Conservation (phyloP, 2,888 invertebrate species). For the Lycophotia porphyrea region DNA sequence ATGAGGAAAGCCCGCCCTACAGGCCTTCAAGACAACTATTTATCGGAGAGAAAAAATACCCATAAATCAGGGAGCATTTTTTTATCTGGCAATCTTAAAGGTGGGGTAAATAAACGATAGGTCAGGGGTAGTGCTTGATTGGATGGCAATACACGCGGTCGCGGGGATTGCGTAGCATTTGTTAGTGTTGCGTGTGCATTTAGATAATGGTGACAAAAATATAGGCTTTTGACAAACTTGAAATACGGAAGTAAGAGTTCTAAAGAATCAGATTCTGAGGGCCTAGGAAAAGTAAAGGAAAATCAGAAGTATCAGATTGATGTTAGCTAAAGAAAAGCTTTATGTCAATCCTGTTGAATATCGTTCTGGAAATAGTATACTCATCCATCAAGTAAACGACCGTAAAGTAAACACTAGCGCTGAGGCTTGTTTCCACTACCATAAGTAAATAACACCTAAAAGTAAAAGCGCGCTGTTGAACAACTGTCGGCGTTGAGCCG, state of each 20-base stretch:
- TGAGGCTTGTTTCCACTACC: too few relatives aligned
- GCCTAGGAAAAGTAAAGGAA: not conserved
- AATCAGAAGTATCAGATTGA: not conserved
- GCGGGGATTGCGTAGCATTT: conserved; percentile 19
- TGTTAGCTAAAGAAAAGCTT: not conserved
- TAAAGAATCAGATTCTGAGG: not conserved
- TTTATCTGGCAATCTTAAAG: conserved; percentile 86
- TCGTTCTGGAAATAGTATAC: not conserved
- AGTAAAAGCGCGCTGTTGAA: not conserved
- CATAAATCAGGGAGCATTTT: conserved; percentile 84
- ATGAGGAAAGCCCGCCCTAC: conserved; percentile 82
- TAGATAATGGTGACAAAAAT: not conserved
- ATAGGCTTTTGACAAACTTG: not conserved
- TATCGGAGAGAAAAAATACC: conserved; percentile 81
- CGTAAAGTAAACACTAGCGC: too few relatives aligned
- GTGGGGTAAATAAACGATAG: conserved; percentile 72
- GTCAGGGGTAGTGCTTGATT: conserved; percentile 64
- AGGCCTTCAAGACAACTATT: conserved; percentile 88
- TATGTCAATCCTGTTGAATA: not conserved
- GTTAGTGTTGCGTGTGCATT: conserved; percentile 10
- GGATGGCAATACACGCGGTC: conserved; percentile 49
- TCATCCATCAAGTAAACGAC: too few relatives aligned
- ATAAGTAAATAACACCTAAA: too few relatives aligned
- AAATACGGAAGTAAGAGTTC: not conserved
- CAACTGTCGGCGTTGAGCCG: not conserved